A percentile compares a stretch with the other conserved stretches of the same genome.
Evolutionary conservation across 2,797 vertebrate genomes (phyloP).

Genomic region (Aldrovandia affinis): DNA sequence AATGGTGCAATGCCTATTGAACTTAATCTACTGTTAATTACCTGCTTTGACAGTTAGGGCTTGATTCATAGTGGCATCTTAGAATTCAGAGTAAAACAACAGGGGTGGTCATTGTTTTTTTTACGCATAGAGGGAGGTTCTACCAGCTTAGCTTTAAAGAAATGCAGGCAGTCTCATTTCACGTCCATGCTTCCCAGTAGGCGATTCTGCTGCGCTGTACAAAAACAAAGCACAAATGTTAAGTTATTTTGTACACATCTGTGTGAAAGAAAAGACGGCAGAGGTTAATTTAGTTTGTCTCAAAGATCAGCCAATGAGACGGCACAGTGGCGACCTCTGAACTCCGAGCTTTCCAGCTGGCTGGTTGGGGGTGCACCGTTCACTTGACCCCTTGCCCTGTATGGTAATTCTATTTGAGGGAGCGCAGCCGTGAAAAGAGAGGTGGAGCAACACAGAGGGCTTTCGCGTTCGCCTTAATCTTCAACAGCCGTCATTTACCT

Average conservation of each 20-base stretch:
- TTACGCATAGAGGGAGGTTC: background rate
- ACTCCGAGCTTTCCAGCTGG: conserved; percentile 72
- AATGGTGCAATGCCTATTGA: background rate
- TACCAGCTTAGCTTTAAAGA: background rate
- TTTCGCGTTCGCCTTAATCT: conserved; percentile 19
- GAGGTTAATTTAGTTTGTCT: conserved; percentile 74
- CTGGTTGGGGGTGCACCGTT: conserved; percentile 69
- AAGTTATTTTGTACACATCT: conserved; percentile 17
- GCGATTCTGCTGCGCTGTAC: background rate
- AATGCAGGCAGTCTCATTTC: background rate
- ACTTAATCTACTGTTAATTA: background rate
- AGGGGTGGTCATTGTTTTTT: background rate
- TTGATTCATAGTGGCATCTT: background rate
- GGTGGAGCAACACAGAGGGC: conserved; percentile 37
- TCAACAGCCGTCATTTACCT: background rate
- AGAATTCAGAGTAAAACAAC: background rate
- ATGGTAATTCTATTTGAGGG: conserved; percentile 61
- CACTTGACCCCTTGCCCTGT: conserved; percentile 68
- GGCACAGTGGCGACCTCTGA: conserved; percentile 71
- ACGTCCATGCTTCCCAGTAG: background rate
- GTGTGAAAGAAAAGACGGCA: conserved; percentile 51
- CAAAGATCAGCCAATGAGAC: conserved; percentile 64
- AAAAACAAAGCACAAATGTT: conserved; percentile 8
- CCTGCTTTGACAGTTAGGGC: background rate
- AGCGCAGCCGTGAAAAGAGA: conserved; percentile 45